Conservation (phyloP, 2,888 invertebrate genomes). For the Plemyria rubiginata region DNA sequence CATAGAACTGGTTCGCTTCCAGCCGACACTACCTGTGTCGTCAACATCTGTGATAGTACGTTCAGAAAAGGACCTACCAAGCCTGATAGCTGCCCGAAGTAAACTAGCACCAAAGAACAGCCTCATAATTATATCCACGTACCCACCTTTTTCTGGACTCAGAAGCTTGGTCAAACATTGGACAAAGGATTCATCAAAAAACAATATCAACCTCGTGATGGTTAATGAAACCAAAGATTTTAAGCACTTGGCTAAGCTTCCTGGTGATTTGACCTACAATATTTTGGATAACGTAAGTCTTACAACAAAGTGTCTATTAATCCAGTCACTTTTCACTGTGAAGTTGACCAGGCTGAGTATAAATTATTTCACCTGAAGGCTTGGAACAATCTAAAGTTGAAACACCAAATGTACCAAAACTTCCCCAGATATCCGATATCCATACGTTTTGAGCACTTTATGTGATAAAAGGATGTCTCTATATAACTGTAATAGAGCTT, state of each 20-base stretch:
- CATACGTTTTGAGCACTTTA: too few relatives aligned
- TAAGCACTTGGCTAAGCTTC: slow-evolving; percentile 28
- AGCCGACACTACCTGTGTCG: slow-evolving; percentile 13
- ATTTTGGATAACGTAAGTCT: slow-evolving; percentile 43
- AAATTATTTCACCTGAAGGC: too few relatives aligned
- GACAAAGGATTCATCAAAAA: slow-evolving; percentile 42
- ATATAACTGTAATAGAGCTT: too few relatives aligned
- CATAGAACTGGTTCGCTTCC: slow-evolving; percentile 43
- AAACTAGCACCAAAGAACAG: slow-evolving; percentile 34
- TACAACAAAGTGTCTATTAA: too few relatives aligned
- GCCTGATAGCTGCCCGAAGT: slow-evolving; percentile 37
- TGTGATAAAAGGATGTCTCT: too few relatives aligned
- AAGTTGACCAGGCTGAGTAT: too few relatives aligned
- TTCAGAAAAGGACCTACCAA: slow-evolving; percentile 39
- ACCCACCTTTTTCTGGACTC: slow-evolving; percentile 45
- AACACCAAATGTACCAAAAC: not conserved
- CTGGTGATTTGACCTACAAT: slow-evolving; percentile 42
- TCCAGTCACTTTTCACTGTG: too few relatives aligned
- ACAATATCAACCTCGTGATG: slow-evolving; percentile 42
- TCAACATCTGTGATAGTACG: slow-evolving; percentile 37
- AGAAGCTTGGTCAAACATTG: slow-evolving; percentile 45
- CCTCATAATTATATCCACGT: slow-evolving; percentile 43
- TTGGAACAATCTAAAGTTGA: too few relatives aligned
- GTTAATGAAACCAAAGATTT: slow-evolving; percentile 31
- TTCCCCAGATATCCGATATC: too few relatives aligned